Evolutionary conservation across 2,888 invertebrate species (phyloP), one percentile per base, ranked within the genome.

Genomic region (Eupithecia dodoneata): DNA sequence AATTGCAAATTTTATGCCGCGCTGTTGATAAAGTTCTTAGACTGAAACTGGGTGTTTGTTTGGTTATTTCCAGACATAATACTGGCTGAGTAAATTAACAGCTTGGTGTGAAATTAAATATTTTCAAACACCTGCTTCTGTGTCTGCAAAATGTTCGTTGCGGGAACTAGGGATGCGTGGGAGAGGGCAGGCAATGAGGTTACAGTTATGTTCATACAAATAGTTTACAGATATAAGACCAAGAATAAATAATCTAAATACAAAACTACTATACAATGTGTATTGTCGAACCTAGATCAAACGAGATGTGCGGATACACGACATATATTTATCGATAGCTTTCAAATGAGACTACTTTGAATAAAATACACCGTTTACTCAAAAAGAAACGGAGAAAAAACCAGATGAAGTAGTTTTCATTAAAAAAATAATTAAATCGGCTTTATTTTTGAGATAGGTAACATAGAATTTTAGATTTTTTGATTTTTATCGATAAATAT

Each of bases 91-190:
- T 71, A 80, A 83, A 81, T 85, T 85, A 84, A 83, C 84, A 82
- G 81, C 82, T 84, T 83, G 80, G 82, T 85, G 86, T 83, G 82
- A 86, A 85, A 83, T 79, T 76, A 76, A 78, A 77, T 76, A 74
- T 71, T 72, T 81, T 81, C 81, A 73, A 82, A 83, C 82, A 86
- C 80, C 82, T 83, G 81, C 73, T 76, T 71, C 77, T 76, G 80
- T 66, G 73, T 69, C 74, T 76, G 81, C 75, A 74, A 81, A 81
- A 65, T 69, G 72, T 76, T 67, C 69, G 72, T 79, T 78, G 81
- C 82, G 82, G 80, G 81, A 81, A 75, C 52, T 79, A 75, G 75
- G 81, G 80, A 73, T 77, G 81, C 82, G 82, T 82, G 81, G 81
- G 82, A 82, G 79, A 74, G 15, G n/a, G 72, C 79, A 78, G 76